These are phyloP conservation scores for Galemys pyrenaicus DNA, from an alignment of 2,113 vertebrate genomes.

Conservation along the genomic window DNA sequence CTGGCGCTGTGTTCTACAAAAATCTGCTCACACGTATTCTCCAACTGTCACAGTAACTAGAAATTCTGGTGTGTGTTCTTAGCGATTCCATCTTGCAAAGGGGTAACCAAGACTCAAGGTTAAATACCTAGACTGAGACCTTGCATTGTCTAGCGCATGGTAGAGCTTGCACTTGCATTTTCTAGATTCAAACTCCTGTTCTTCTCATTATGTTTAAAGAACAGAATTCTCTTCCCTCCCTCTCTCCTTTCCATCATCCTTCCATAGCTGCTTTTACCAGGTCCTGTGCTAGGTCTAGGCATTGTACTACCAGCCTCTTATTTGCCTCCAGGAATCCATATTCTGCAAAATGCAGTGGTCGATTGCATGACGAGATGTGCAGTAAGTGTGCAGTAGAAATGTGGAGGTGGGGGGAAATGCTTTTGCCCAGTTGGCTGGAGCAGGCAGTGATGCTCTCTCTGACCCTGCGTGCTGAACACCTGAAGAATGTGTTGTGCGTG, in stretches of 20 bases:
- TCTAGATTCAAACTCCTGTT: background rate
- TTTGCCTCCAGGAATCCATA: background rate
- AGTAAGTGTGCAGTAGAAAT: background rate
- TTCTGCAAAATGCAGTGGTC: background rate
- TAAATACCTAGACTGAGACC: background rate
- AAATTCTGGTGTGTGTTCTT: background rate
- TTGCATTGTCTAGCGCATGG: background rate
- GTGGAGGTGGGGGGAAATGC: background rate
- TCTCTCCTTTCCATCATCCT: background rate
- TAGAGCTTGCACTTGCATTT: background rate
- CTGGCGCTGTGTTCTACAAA: background rate
- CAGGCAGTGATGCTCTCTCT: background rate
- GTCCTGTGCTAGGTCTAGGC: background rate
- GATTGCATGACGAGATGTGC: background rate
- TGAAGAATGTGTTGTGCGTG: conserved; percentile 56
- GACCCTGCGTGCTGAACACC: background rate
- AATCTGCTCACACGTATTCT: background rate
- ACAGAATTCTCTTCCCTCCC: background rate
- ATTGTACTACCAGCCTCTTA: background rate
- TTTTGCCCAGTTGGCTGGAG: background rate
- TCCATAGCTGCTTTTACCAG: background rate
- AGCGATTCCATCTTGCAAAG: background rate
- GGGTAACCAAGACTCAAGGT: background rate
- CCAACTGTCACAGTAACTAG: background rate
- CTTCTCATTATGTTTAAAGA: background rate